Conservation (phyloP, 2,113 vertebrate species). For the Hippocampus comes region DNA sequence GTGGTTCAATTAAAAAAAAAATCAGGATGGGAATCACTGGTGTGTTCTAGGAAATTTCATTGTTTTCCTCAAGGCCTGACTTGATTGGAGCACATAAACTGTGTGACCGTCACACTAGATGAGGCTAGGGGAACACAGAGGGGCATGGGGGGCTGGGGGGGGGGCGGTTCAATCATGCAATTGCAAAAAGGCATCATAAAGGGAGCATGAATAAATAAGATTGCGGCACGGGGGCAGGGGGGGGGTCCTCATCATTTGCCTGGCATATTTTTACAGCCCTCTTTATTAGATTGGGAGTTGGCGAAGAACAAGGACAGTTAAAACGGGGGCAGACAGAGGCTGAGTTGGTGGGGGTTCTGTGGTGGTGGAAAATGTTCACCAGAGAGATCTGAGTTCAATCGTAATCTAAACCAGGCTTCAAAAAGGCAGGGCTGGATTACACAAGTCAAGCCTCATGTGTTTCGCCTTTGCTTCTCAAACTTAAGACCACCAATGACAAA, state of each 20-base stretch:
- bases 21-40: background rate
- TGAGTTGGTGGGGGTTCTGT: background rate
- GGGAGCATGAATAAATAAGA: too few relatives aligned
- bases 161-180: too few relatives aligned
- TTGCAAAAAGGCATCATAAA: too few relatives aligned
- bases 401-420: constrained; percentile 17
- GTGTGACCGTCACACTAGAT: background rate
- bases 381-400: background rate
- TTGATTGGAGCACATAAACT: background rate
- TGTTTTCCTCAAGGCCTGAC: background rate
- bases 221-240: too few relatives aligned
- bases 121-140: background rate
- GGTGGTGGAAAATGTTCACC: constrained; percentile 2
- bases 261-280: background rate
- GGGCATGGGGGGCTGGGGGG: background rate
- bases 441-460: constrained; percentile 13
- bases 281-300: constrained; percentile 7
- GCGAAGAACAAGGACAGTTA: background rate
- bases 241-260: background rate
- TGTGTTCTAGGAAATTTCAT: background rate
- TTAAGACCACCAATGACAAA: background rate
- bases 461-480: constrained; percentile 3
- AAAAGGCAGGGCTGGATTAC: constrained; percentile 11
- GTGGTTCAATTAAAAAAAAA: background rate
- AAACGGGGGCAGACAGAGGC: constrained; percentile 1